A percentile compares a stretch with the other conserved stretches of the same genome.
Conservation (phyloP, 2,797 vertebrate genomes). For the Linurgus olivaceus region DNA sequence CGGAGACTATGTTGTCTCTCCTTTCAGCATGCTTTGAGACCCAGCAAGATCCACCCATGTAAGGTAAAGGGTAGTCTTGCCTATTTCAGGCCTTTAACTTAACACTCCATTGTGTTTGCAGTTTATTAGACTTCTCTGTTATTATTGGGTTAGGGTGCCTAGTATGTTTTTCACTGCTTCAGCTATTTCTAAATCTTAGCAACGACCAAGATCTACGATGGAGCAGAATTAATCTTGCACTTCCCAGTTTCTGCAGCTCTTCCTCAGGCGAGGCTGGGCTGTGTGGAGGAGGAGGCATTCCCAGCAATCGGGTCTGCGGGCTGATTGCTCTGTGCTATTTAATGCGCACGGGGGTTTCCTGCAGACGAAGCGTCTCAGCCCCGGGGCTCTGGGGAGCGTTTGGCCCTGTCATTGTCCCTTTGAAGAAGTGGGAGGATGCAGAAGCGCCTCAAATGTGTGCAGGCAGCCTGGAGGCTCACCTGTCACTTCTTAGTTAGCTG, state of each 20-base stretch:
- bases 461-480: not conserved
- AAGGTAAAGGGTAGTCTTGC: not conserved
- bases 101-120: not conserved
- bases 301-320: not conserved
- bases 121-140: not conserved
- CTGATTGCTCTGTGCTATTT: not conserved
- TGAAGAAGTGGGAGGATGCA: not conserved
- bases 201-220: fast-evolving
- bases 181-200: not conserved
- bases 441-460: not conserved
- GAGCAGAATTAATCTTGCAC: not conserved
- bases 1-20: fast-evolving
- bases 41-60: not conserved
- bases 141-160: too few species aligned
- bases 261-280: not conserved
- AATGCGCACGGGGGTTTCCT: fast-evolving
- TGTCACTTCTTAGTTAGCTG: fast-evolving
- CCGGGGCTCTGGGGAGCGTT: not conserved
- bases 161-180: not conserved
- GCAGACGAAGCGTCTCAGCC: not conserved
- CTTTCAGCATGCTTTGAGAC: not conserved
- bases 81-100: not conserved
- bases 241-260: not conserved
- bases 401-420: not conserved
- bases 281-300: not conserved